These are phyloP conservation scores for Baronia brevicornis DNA, from an alignment of 2,888 invertebrate genomes.

Conservation along the genomic window DNA sequence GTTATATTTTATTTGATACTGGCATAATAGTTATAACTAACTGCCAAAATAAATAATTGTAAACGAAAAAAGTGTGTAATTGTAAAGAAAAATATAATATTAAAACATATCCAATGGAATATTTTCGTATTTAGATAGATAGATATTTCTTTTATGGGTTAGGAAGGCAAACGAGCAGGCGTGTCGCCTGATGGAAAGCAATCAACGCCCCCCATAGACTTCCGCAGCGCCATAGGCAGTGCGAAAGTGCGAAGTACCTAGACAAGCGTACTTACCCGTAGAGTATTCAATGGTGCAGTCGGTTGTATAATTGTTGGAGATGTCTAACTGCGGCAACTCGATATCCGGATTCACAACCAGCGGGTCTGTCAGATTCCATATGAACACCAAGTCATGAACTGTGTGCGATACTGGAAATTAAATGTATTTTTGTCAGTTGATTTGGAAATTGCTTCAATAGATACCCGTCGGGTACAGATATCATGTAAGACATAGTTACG, in stretches of 20 bases:
- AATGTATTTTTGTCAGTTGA: too few species aligned
- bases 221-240: too few species aligned
- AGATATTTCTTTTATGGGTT: too few species aligned
- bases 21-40: too few species aligned
- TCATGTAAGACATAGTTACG: too few species aligned
- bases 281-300: conserved; percentile 92
- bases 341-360: conserved; percentile 91
- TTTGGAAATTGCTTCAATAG: neutral
- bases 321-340: conserved; percentile 91
- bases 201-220: conserved; percentile 5
- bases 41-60: too few species aligned
- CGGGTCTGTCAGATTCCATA: conserved; percentile 92
- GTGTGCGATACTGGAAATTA: conserved; percentile 86
- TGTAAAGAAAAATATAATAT: neutral
- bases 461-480: too few species aligned
- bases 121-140: neutral
- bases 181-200: neutral
- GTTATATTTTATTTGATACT: too few species aligned
- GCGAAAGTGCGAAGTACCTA: neutral
- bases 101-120: neutral
- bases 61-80: too few species aligned
- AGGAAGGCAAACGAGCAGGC: too few species aligned
- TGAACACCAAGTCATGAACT: conserved; percentile 90
- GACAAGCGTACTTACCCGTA: conserved; percentile 72
- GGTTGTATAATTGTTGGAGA: conserved; percentile 90